These are phyloP conservation scores for Lophura nycthemera DNA, from an alignment of 2,113 vertebrate genomes.

Conservation along the genomic window DNA sequence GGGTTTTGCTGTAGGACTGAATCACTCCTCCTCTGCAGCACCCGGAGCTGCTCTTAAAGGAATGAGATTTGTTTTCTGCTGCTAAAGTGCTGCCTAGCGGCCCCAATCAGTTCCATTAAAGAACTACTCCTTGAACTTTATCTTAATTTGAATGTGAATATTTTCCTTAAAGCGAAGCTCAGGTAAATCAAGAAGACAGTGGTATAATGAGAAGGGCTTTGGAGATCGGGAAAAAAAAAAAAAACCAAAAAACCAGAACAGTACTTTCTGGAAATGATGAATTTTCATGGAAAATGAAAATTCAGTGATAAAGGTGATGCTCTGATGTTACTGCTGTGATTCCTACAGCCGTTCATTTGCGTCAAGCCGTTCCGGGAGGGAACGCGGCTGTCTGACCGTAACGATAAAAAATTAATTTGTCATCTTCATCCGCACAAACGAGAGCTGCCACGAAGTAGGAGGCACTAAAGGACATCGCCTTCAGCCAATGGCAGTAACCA, in stretches of 20 bases:
- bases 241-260: too few species aligned
- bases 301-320: fast-evolving
- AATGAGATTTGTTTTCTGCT: not conserved
- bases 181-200: not conserved
- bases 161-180: not conserved
- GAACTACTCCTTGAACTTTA: not conserved
- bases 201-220: not conserved
- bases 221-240: too few species aligned
- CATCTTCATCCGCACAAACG: not conserved
- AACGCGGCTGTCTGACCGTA: fast-evolving
- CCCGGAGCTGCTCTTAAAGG: not conserved
- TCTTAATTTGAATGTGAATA: not conserved
- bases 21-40: not conserved
- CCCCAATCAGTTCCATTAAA: not conserved
- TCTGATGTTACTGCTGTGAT: not conserved
- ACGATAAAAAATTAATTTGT: not conserved
- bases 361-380: not conserved
- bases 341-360: not conserved
- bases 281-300: not conserved
- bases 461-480: fast-evolving
- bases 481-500: not conserved
- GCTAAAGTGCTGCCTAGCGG: not conserved
- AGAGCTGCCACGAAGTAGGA: not conserved
- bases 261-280: not conserved
- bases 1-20: not conserved